Percentiles rank a stretch among this genome's conserved stretches.
Evolutionary conservation across 1,140 invertebrate species (phyloP).

Genomic region (Drosophila sulfurigaster): DNA sequence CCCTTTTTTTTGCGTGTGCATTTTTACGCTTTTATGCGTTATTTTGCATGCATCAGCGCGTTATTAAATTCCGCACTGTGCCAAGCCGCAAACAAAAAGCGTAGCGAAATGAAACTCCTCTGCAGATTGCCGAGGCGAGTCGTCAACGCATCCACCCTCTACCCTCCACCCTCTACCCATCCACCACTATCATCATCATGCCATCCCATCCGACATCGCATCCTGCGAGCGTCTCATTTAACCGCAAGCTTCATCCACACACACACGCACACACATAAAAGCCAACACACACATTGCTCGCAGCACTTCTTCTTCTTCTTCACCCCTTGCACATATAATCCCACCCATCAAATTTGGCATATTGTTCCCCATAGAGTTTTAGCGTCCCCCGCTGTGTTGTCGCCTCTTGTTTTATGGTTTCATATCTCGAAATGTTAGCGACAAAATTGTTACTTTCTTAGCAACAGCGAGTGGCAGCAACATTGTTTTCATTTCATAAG

Average conservation of each 20-base stretch:
- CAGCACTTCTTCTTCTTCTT: neutral
- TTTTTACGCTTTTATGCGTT: slow-evolving; percentile 79
- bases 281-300: slow-evolving; percentile 9
- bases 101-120: slow-evolving; percentile 27
- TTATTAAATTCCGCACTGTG: slow-evolving; percentile 78
- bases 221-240: slow-evolving; percentile 38
- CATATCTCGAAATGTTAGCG: slow-evolving; percentile 33
- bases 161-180: neutral
- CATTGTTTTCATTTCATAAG: neutral
- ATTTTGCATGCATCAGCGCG: slow-evolving; percentile 81
- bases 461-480: neutral
- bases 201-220: neutral
- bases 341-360: slow-evolving; percentile 61
- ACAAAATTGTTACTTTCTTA: slow-evolving; percentile 24
- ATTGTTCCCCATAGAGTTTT: slow-evolving; percentile 51
- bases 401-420: slow-evolving; percentile 27
- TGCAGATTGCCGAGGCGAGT: slow-evolving; percentile 32
- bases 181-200: neutral
- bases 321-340: neutral
- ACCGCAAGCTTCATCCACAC: slow-evolving; percentile 17
- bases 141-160: slow-evolving; percentile 36
- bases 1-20: slow-evolving; percentile 64
- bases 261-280: slow-evolving; percentile 16
- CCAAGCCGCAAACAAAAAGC: slow-evolving; percentile 51
- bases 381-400: slow-evolving; percentile 12